Evolutionary conservation across 1,140 invertebrate genomes (phyloP).

Genomic region (Drosophila quadrilineata): DNA sequence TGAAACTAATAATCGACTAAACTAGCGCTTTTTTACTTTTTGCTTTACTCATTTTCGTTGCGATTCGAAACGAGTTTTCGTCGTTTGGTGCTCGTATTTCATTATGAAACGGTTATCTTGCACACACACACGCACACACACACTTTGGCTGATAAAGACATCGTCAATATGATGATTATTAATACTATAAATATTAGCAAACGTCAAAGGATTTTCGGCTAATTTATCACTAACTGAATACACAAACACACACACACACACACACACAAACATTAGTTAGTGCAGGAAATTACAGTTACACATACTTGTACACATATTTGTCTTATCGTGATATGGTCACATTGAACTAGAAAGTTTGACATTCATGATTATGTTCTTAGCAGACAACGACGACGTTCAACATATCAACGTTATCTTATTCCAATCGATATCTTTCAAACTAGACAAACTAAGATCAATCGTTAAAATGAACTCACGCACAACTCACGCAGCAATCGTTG

Average conservation of each 20-base stretch:
- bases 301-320: neutral
- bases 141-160: conserved; percentile 45
- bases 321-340: neutral
- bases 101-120: conserved; percentile 53
- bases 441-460: too few species aligned
- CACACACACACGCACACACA: neutral
- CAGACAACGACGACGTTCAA: too few species aligned
- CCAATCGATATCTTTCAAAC: too few species aligned
- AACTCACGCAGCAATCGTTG: too few species aligned
- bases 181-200: conserved; percentile 73
- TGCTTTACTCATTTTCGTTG: conserved; percentile 27
- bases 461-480: too few species aligned
- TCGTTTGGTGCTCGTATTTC: too few species aligned
- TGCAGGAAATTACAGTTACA: too few species aligned
- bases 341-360: neutral
- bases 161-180: conserved; percentile 57
- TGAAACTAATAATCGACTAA: conserved; percentile 57
- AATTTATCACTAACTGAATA: conserved; percentile 59
- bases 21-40: neutral
- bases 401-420: too few species aligned
- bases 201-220: conserved; percentile 68
- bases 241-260: neutral
- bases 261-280: neutral
- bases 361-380: neutral
- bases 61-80: too few species aligned